Percentiles rank a stretch among this genome's conserved stretches.
Evolutionary conservation across 1,140 invertebrate genomes (phyloP).

Genomic region (Megathymus violae): DNA sequence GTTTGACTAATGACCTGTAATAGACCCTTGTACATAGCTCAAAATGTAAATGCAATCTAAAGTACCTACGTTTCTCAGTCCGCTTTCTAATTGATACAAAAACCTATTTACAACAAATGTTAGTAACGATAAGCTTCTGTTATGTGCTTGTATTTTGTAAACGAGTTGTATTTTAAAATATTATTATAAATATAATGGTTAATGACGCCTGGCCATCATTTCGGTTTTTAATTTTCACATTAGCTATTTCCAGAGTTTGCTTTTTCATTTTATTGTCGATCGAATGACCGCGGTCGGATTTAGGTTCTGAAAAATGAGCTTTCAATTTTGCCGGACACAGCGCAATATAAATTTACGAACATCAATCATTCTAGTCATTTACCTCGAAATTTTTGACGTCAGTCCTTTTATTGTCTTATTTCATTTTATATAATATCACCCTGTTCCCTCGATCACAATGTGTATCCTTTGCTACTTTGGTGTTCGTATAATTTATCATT

Average conservation of each 20-base stretch:
- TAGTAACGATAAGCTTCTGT: too few species aligned
- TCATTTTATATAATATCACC: slow-evolving; percentile 71
- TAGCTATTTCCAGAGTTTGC: slow-evolving; percentile 30
- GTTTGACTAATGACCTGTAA: slow-evolving; percentile 49
- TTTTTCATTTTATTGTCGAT: slow-evolving; percentile 39
- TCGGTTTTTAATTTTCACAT: slow-evolving; percentile 25
- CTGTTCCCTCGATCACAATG: slow-evolving; percentile 52
- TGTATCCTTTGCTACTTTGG: slow-evolving; percentile 48
- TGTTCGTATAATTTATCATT: slow-evolving; percentile 62
- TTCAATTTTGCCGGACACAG: slow-evolving; percentile 59
- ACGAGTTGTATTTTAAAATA: background rate
- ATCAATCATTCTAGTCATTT: slow-evolving; percentile 80
- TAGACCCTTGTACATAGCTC: too few species aligned
- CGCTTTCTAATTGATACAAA: too few species aligned
- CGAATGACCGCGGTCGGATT: slow-evolving; percentile 34
- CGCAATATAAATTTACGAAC: slow-evolving; percentile 66
- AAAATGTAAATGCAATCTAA: too few species aligned
- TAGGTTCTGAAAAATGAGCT: slow-evolving; percentile 51
- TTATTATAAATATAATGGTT: background rate
- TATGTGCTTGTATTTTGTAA: background rate
- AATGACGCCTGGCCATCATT: slow-evolving; percentile 1
- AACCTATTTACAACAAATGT: too few species aligned
- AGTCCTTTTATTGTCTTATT: slow-evolving; percentile 69
- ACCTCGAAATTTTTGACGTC: slow-evolving; percentile 72
- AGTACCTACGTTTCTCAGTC: too few species aligned